Base-by-base conservation (phyloP, 2,797 vertebrate species). In the Manis javanica region DNA sequence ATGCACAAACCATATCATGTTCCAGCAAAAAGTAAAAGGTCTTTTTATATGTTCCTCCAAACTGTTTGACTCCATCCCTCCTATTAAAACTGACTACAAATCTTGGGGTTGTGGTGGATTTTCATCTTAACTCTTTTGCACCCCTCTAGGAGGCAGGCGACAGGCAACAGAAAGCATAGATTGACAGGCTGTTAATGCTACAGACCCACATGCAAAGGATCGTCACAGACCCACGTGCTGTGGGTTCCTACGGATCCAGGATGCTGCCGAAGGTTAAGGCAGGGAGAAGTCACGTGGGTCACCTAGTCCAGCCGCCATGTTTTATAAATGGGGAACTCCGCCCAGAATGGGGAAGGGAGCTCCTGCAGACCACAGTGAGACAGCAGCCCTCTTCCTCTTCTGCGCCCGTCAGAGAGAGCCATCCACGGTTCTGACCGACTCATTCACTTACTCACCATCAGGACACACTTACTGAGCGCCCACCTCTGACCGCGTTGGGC, bases 1-100 rank as follows among this genome's bases (percentile, higher is more conserved):
- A 99, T 98, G 99, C 99, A 99, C 99, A 99, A 96, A 99, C 98
- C 98, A 98, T 99, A 98, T 98, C 99, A 98, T 99, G 99, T 99
- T 99, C 99, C 99, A 98, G 98, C 99, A 49, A 92, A 97, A 99
- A 99, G 99, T 98, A 99, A 99, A 99, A 98, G 96, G 98, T 97
- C 98, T 99, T 99, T 98, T 99, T 99, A 98, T 99, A 99, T 95
- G 77, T 98, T 98, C 96, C 96, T 98, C 91, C 97, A 96, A 91
- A 97, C 71, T 97, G 96, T 98, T 96, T 71, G 92, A 96, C 93
- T 98, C 94, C 31, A 34, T 26, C 88, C 84, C 96, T 93, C 84
- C 94, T 97, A 97, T 98, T 98, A 96, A 98, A 82, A 63, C 16
- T 24, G 66, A 94, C 57, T 26, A 68, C 24, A 11, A 49, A 86